phyloP scores from a whole-genome alignment of 2,797 vertebrate genomes.

The Rallus crepitans region DNA sequence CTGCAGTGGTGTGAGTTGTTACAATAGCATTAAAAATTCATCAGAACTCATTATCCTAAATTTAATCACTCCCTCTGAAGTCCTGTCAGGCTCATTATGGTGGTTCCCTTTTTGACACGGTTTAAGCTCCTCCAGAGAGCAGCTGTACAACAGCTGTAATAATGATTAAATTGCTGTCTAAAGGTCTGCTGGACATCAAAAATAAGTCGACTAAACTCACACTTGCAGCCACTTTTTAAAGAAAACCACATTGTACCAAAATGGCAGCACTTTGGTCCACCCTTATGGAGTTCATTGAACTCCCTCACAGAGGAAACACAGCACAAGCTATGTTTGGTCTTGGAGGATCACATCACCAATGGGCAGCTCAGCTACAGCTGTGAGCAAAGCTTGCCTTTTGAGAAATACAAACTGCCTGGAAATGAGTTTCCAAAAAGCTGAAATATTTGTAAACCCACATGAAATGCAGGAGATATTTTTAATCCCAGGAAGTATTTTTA shows the following conservation, averaged over 20 bases:
- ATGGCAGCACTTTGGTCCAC: not conserved
- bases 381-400: not conserved
- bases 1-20: constrained; percentile 14
- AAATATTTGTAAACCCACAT: not conserved
- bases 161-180: constrained; percentile 76
- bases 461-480: not conserved
- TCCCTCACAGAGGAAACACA: not conserved
- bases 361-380: not conserved
- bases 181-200: constrained; percentile 73
- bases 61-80: constrained; percentile 71
- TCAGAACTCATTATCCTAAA: constrained; percentile 73
- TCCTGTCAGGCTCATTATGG: constrained; percentile 71
- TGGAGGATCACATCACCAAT: accelerated
- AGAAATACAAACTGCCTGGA: not conserved
- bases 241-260: not conserved
- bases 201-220: constrained; percentile 54
- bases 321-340: accelerated
- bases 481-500: not conserved
- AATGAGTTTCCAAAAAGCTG: not conserved
- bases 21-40: constrained; percentile 67
- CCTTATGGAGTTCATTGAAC: not conserved
- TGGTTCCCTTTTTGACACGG: constrained; percentile 63
- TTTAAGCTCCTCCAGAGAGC: constrained; percentile 61
- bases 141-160: constrained; percentile 58
- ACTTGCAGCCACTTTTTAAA: not conserved